Percentiles rank a stretch among this genome's conserved stretches.
phyloP scores from a whole-genome alignment of 2,888 invertebrate species.

The Nycteola revayana region DNA sequence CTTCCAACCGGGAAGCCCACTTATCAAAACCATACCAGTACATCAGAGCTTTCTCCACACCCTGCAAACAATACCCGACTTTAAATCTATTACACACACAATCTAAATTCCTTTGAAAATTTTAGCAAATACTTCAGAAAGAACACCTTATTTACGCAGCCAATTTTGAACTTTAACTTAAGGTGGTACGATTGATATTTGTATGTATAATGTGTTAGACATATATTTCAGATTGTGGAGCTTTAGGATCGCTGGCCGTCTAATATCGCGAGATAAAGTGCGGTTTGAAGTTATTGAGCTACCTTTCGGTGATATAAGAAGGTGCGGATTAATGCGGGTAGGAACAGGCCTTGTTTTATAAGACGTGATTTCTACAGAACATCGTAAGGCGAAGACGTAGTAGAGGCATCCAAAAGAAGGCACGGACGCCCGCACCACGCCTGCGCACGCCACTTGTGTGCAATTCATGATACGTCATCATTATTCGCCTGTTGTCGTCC shows the following conservation, averaged over 20 bases:
- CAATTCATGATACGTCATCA: too few relatives aligned
- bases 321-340: too few relatives aligned
- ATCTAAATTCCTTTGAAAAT: background rate
- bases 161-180: too few relatives aligned
- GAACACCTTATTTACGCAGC: too few relatives aligned
- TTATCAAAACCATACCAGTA: slow-evolving; percentile 59
- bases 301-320: background rate
- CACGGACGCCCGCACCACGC: too few relatives aligned
- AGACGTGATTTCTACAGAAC: too few relatives aligned
- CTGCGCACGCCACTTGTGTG: too few relatives aligned
- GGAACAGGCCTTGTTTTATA: too few relatives aligned
- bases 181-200: too few relatives aligned
- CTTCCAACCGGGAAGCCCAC: slow-evolving; percentile 61
- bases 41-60: slow-evolving; percentile 66
- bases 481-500: too few relatives aligned
- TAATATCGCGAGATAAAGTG: background rate
- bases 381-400: too few relatives aligned
- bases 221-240: background rate
- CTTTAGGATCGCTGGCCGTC: background rate
- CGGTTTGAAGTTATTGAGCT: background rate
- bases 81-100: background rate
- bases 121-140: background rate
- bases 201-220: background rate
- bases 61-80: background rate
- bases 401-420: too few relatives aligned